phyloP scores from a whole-genome alignment of 2,797 vertebrate genomes.

The Esox lucius region DNA sequence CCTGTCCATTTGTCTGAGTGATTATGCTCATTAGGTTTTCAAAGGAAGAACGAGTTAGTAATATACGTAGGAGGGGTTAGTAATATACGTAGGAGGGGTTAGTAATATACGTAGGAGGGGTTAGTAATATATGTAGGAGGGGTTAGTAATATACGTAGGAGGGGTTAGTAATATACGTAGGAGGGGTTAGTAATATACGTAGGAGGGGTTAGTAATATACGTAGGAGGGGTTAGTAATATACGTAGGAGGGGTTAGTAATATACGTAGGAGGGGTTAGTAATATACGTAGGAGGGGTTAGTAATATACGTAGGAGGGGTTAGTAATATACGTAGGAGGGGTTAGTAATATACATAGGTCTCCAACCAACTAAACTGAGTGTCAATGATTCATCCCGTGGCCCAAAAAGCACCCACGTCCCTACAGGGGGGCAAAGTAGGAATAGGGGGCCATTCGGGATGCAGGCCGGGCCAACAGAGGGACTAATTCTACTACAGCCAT shows the following conservation, averaged over 20 bases:
- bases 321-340: conserved; percentile 51
- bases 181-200: conserved; percentile 50
- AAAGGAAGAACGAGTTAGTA: conserved; percentile 7
- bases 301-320: background rate
- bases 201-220: conserved; percentile 16
- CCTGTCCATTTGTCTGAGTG: conserved; percentile 43
- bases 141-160: conserved; percentile 50
- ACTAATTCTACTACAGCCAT: background rate
- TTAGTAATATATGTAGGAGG: too few species aligned
- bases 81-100: conserved; percentile 54
- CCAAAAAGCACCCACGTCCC: background rate
- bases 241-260: conserved; percentile 44
- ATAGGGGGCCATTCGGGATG: background rate
- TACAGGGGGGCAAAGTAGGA: background rate
- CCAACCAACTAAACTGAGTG: conserved; percentile 40
- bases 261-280: background rate
- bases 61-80: background rate
- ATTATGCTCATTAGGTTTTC: conserved; percentile 39
- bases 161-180: conserved; percentile 51
- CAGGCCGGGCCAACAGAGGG: background rate
- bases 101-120: conserved; percentile 52
- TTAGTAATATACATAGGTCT: conserved; percentile 49
- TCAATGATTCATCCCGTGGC: conserved; percentile 58
- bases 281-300: conserved; percentile 51
- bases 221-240: conserved; percentile 15